Base-by-base conservation (phyloP, 2,113 vertebrate genomes). In the Progne subis region DNA sequence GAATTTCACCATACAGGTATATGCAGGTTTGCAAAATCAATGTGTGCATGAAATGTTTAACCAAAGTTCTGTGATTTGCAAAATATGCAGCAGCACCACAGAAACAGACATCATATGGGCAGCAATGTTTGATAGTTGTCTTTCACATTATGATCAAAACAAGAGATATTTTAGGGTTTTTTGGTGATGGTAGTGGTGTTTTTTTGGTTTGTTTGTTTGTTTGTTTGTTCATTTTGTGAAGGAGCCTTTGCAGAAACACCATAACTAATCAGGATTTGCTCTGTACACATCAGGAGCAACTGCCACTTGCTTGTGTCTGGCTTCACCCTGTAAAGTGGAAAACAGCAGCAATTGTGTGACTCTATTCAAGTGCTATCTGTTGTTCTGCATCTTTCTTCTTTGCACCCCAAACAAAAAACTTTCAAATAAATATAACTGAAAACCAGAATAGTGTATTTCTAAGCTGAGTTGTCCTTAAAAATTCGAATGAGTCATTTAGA, bases 401-500 rank as follows among this genome's bases (percentile, higher is more conserved):
- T 69, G 59, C 41, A 82, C 70, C n/a, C 52, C 28, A 86, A 88
- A 86, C 32, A 14, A 31, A 87, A 87, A 95, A 83, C 41, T 89
- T 95, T 37, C 32, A 92, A 74, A 70, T 39, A 53, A 86, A 94
- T 95, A 70, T 74, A 91, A 76, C n/a, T 71, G 68, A 74, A 88
- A 91, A 65, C 1, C 18, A 70, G 84, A 88, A 88, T 82, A 72
- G 46, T 81, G 49, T 82, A 44, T 82, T 92, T 92, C 70, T 82
- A 71, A 87, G 80, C 71, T 68, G 72, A 86, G 57, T 47, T 94
- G 88, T 95, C 88, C 97, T 95, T 94, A 82, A 92, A 95, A 95
- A 90, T 92, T 81, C 1, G 79, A 96, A 88, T 95, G 78, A 96
- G 78, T 94, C 57, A 75, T 94, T 96, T 96, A 96, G 89, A 78